Base-by-base conservation (phyloP, 2,888 invertebrate species). In the Lasioglossum zephyrum region DNA sequence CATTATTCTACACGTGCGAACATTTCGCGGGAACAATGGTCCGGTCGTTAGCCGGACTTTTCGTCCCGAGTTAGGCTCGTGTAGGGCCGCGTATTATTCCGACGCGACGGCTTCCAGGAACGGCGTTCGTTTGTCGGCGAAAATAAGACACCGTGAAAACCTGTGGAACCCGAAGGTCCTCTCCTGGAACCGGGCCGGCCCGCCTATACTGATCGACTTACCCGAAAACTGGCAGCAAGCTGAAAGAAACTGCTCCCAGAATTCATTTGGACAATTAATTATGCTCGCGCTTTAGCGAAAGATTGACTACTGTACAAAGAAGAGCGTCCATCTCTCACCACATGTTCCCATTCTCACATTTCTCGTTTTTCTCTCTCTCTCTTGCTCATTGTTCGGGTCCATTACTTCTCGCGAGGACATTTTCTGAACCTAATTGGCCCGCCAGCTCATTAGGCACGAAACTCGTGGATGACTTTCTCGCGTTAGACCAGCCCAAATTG, bases 1-100 rank as follows among this genome's bases (percentile, higher is more conserved):
- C 82, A 87, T 91, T 90, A 91, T 92, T 90, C 90, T 85, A 92
- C 89, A 91, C 90, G 92, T 89, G 92, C 91, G 91, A 93, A 92
- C 91, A 89, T 92, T 93, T 91, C 81, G 87, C 89, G 85, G 84
- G 86, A 88, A 93, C 93, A 93, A 93, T 93, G 92, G 91, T 57
- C 76, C 87, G 81, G 85, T 89, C 91, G 90, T 92, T 91, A 89
- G 86, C 79, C 82, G 85, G 82, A 81, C 74, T 85, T 90, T 87
- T 87, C 84, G 84, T 82, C 77, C 81, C 73, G 81, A 85, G 88
- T 82, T 87, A 79, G 79, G 77, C 79, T 84, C 84, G 77, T 79
- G 84, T 87, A 86, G 81, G 81, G 79, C 53, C 84, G 70, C 66
- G 89, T 84, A 90, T 88, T 90, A 86, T 87, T 87, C 89, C 86